Evolutionary conservation across 2,797 vertebrate species (phyloP), one percentile per base, ranked within the genome.

Genomic region (Bradypodion pumilum): DNA sequence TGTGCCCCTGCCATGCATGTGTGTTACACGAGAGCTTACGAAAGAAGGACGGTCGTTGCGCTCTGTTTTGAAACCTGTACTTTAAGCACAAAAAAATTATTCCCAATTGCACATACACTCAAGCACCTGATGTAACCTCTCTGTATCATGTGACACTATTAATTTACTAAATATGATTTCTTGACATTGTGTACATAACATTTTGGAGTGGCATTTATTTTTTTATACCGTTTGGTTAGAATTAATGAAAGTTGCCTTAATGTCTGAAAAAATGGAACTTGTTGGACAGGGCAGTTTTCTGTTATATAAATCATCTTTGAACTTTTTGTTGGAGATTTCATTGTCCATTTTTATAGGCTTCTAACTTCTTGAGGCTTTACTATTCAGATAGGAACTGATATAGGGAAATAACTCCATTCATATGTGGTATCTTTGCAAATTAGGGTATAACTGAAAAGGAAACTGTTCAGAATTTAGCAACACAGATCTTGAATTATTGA

Each of bases 1-100:
- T 0, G 94, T 99, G 83, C 98, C 98, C 0, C 93, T 99, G 93
- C 99, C 99, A 0, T 99, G 98, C 92, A 99, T 99, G 99, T 99
- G 99, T 85, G 98, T 99, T 93, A 99, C 99, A 29, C 95, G 98
- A 86, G 99, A 99, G 93, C 98, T 99, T 88, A 99, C 98, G 5
- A 99, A 97, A 90, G 98, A 98, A 94, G 98, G 99, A 74, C 96
- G 98, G 35, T 99, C 98, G 7, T 95, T 99, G 87, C 98, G 98
- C 85, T 99, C 99, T 0, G 98, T 99, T 87, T 96, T 99, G 94
- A 99, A 98, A 94, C 98, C 98, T 62, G 98, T 99, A 87, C 97
- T 98, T 90, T 99, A 96, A 97, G 89, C 78, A 85, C 80, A 85
- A 32, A 78, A 82, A 92, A 88, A 27, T 86, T 89, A 83, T 89